phyloP scores from a whole-genome alignment of 2,797 vertebrate species.

The Chaetodon trifasciatus region DNA sequence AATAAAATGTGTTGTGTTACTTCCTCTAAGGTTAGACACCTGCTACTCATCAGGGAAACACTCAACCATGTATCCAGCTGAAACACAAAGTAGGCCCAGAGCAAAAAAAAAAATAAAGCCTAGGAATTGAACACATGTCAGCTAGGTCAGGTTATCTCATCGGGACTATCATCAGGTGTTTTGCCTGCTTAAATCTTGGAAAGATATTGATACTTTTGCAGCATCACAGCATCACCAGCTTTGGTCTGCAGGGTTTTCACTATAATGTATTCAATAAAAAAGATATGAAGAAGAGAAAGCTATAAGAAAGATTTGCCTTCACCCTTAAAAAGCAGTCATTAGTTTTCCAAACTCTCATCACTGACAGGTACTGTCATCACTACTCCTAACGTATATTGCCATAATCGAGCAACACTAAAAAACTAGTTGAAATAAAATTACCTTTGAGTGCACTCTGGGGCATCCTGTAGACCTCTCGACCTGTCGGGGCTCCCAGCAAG shows the following conservation, averaged over 20 bases:
- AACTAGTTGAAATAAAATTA: slow-evolving; percentile 50
- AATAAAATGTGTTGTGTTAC: not conserved
- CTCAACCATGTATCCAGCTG: not conserved
- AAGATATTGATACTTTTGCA: not conserved
- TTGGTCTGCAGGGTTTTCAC: not conserved
- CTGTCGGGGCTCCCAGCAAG: slow-evolving; percentile 80
- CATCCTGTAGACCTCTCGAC: slow-evolving; percentile 90
- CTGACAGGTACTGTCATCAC: not conserved
- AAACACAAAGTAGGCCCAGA: not conserved
- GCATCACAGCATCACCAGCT: not conserved
- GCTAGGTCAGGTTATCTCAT: not conserved
- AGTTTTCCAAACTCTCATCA: not conserved
- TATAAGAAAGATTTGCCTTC: not conserved
- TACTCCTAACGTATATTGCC: not conserved
- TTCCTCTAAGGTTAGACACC: not conserved
- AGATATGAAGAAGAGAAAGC: not conserved
- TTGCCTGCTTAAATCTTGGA: not conserved
- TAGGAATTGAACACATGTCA: not conserved
- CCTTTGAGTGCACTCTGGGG: slow-evolving; percentile 90
- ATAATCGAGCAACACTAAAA: not conserved
- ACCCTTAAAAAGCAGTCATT: not conserved
- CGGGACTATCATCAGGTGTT: not conserved
- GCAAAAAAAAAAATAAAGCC: not conserved
- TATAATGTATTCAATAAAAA: not conserved
- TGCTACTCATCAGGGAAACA: not conserved